These are phyloP conservation scores for Microcebus ravelobensis DNA, from an alignment of 2,113 vertebrate genomes.

Conservation along the genomic window DNA sequence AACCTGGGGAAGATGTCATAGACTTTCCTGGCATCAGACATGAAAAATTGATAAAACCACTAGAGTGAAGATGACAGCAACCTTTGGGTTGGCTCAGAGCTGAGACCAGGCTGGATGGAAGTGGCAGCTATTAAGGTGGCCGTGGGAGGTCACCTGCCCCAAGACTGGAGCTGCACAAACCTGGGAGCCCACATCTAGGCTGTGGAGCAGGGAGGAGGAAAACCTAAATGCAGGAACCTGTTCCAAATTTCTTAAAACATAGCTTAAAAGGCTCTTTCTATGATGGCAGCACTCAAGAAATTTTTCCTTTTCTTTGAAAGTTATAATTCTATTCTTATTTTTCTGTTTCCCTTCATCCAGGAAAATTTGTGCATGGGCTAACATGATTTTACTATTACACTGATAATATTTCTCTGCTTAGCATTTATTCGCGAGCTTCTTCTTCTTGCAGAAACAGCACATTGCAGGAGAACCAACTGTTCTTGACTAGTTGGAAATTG, in stretches of 20 bases:
- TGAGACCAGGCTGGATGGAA: background rate
- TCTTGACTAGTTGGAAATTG: background rate
- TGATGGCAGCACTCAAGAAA: background rate
- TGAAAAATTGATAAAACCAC: background rate
- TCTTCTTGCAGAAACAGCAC: background rate
- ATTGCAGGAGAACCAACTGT: background rate
- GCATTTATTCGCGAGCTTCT: background rate
- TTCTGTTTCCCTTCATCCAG: background rate
- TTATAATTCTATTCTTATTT: background rate
- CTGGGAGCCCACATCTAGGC: background rate
- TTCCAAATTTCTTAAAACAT: background rate
- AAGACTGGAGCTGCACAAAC: background rate
- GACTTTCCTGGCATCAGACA: background rate
- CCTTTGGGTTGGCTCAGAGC: background rate
- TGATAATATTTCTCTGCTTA: background rate
- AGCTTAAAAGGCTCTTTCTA: background rate
- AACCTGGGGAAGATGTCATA: background rate
- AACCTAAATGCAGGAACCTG: background rate
- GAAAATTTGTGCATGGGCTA: background rate
- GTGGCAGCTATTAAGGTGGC: too few relatives aligned
- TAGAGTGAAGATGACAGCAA: background rate
- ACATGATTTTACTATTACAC: background rate
- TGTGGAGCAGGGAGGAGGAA: background rate
- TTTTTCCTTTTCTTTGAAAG: background rate
- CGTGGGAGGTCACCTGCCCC: fast-evolving